Evolutionary conservation across 2,888 invertebrate species (phyloP).

Genomic region (Philonicus albiceps): DNA sequence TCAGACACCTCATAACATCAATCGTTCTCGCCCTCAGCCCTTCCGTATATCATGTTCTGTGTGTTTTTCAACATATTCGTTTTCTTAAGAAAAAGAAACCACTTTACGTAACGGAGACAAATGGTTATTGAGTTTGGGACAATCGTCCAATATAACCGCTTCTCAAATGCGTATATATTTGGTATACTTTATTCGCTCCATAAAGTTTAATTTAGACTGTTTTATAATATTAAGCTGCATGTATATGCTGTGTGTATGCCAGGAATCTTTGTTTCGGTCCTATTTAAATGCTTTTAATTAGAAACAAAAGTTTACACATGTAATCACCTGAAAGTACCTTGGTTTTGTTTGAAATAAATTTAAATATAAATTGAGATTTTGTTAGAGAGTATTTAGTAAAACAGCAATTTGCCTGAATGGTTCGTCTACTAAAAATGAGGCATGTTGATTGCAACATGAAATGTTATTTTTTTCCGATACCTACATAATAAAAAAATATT

Average conservation of each 20-base stretch:
- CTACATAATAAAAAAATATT: too few relatives aligned
- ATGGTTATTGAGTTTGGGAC: slow-evolving; percentile 29
- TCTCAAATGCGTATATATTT: neutral
- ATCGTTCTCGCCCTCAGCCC: neutral
- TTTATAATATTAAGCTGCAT: neutral
- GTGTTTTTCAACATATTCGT: slow-evolving; percentile 8
- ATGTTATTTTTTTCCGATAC: too few relatives aligned
- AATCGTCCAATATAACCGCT: neutral
- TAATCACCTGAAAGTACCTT: neutral
- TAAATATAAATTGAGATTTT: neutral
- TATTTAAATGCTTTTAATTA: neutral
- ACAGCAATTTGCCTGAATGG: too few relatives aligned
- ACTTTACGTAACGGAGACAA: slow-evolving; percentile 36
- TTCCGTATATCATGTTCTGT: slow-evolving; percentile 12
- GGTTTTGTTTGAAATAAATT: neutral
- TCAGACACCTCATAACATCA: slow-evolving; percentile 35
- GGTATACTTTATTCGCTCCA: neutral
- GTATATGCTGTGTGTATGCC: neutral
- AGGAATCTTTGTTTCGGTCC: neutral
- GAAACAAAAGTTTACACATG: neutral
- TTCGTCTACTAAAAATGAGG: too few relatives aligned
- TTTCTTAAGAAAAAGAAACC: slow-evolving; percentile 17
- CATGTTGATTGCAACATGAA: too few relatives aligned
- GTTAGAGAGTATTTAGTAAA: neutral
- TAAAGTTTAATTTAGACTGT: neutral